Evolutionary conservation across 92 coral and sea anemone species (phyloP), one percentile per base, ranked within the genome.

Genomic region (Anthopleura xanthogrammica): DNA sequence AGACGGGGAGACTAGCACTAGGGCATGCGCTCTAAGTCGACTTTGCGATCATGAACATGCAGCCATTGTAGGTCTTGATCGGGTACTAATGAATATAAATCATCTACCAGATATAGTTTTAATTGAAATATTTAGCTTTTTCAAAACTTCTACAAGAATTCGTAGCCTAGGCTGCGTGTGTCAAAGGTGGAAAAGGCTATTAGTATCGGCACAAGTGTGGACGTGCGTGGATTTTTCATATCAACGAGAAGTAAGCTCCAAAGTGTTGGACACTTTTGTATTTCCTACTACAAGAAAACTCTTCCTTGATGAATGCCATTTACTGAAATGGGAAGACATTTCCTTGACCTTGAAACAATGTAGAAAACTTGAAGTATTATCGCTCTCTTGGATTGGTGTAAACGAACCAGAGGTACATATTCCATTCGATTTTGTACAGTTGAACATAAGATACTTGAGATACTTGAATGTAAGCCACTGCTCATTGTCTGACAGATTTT

Each of bases 321-420:
- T 58, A n/a, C n/a, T n/a, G n/a, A 58, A 58, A 58, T 58, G 65
- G 65, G 65, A 17, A 58, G 76, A 71, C 76, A 71, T 71, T 71
- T 71, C 6, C 42, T 71, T 71, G 76, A 71, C 76, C 76, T 71
- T 71, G 76, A 71, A 71, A 40, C 76, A 71, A 23, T 71, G 76
- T 40, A 71, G 76, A 41, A 71, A 71, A 71, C 76, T 24, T 71
- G 76, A 71, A 71, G 76, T 71, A 17, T 71, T 71, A 71, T 71
- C 76, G 41, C 76, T 71, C 40, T 71, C 76, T 71, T 71, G 41
- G 76, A 71, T 71, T 0, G 76, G 76, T 71, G 46, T 71, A 16
- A 71, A 71, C 76, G 76, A 71, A 71, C 76, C 76, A 71, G 76
- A 71, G 76, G 76, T 71, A 71, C 76, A 39, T 24, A 71, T 71